Base-by-base conservation (phyloP, 2,113 vertebrate species). In the Lasiurus cinereus region DNA sequence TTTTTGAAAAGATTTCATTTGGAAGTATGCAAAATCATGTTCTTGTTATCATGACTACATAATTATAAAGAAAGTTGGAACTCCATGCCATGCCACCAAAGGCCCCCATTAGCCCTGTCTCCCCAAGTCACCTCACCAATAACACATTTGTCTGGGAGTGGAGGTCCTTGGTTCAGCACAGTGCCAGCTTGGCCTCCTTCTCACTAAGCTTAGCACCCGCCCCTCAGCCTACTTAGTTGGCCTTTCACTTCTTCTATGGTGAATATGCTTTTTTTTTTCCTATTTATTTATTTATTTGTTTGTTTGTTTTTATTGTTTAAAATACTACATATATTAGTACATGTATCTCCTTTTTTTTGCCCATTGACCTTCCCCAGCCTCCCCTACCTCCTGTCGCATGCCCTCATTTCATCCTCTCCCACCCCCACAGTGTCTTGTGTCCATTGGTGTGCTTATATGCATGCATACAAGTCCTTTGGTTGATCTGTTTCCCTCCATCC, bases 91-190 rank as follows among this genome's bases (percentile, higher is more conserved):
- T 24, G 21, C 15, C 50, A 46, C 69, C 85, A 21, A 33, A 93
- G 69, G 10, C 29, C 15, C 29, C 21, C 24, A 6, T 48, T 59
- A 5, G 16, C 33, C 48, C 14, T 13, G 15, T 56, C n/a, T 67
- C 48, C 21, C 72, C 22, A 0, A 0, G 29, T 66, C 4, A 24
- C 62, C 27, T 46, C n/a, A 64, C 18, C 15, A 74, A 7, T 11
- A 10, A 36, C 21, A 33, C 5, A 24, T 6, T 16, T 69, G 62
- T 36, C 56, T 8, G 22, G 10, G 2, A 5, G 72, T 69, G 62
- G 54, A 54, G 33, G 8, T 46, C 43, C 0, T n/a, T 14, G 59
- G 48, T 29, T 29, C 50, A 22, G 12, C 0, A 0, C 56, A 2
- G 59, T 66, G 33, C 29, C 22, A 15, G 46, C 14, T 29, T 62